Conservation (phyloP, 1,140 invertebrate species). For the Tenebrio molitor region DNA sequence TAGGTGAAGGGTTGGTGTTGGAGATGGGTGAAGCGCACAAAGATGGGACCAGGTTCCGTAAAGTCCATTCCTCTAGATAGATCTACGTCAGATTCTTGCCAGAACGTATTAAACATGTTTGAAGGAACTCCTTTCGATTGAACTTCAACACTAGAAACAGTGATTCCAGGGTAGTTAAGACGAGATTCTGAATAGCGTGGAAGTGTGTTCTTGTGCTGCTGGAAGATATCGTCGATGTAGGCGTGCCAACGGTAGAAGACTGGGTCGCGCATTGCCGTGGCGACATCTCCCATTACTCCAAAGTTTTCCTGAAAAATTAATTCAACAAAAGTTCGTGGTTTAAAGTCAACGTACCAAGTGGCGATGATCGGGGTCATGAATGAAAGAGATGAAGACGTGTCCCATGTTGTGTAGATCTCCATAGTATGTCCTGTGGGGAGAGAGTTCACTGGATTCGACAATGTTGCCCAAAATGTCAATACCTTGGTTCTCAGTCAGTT, state of each 20-base stretch:
- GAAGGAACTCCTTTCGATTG: slow-evolving; percentile 66
- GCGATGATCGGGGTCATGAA: slow-evolving; percentile 81
- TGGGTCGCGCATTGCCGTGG: slow-evolving; percentile 86
- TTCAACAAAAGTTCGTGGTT: not conserved
- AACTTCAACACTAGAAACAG: slow-evolving; percentile 70
- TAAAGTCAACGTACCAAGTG: slow-evolving; percentile 71
- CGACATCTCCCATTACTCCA: slow-evolving; percentile 77
- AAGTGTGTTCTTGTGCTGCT: slow-evolving; percentile 80
- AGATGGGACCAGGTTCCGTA: slow-evolving; percentile 77
- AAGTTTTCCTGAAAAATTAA: slow-evolving; percentile 69
- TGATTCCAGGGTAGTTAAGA: slow-evolving; percentile 76
- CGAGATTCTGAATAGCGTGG: slow-evolving; percentile 72
- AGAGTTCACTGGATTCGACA: slow-evolving; percentile 80
- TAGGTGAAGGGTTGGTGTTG: slow-evolving; percentile 79
- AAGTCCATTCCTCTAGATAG: slow-evolving; percentile 84
- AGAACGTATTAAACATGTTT: slow-evolving; percentile 77
- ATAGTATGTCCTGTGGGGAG: slow-evolving; percentile 77
- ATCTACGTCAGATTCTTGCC: slow-evolving; percentile 82
- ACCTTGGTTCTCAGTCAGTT: slow-evolving; percentile 67
- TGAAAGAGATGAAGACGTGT: slow-evolving; percentile 75
- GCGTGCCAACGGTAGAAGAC: slow-evolving; percentile 89
- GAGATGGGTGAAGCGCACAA: slow-evolving; percentile 81
- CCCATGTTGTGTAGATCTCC: slow-evolving; percentile 84
- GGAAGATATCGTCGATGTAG: slow-evolving; percentile 84
- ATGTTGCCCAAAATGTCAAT: slow-evolving; percentile 87